These are phyloP conservation scores for Conus ventricosus DNA, from an alignment of 1,140 invertebrate genomes.

Conservation along the genomic window DNA sequence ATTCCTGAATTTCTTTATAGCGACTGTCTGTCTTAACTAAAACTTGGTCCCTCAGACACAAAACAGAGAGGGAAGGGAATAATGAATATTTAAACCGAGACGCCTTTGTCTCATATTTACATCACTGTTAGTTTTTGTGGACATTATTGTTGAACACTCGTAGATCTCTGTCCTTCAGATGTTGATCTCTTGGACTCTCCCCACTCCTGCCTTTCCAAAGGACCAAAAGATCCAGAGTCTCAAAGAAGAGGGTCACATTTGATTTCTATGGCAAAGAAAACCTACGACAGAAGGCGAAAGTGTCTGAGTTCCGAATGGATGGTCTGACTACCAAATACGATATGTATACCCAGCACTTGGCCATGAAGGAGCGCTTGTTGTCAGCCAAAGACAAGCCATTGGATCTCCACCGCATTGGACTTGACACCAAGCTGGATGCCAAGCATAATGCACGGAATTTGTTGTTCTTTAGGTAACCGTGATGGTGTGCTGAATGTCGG, in stretches of 20 bases:
- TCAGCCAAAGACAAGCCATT: slow-evolving; percentile 58
- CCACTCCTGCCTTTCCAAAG: slow-evolving; percentile 63
- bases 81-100: too few species aligned
- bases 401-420: slow-evolving; percentile 53
- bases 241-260: slow-evolving; percentile 69
- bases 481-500: neutral
- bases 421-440: slow-evolving; percentile 27
- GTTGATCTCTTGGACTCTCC: slow-evolving; percentile 40
- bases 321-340: slow-evolving; percentile 43
- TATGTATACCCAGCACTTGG: slow-evolving; percentile 52
- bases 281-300: slow-evolving; percentile 51
- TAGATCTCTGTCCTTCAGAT: slow-evolving; percentile 36
- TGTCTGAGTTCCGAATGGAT: slow-evolving; percentile 38
- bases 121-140: too few species aligned
- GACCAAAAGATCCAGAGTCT: slow-evolving; percentile 59
- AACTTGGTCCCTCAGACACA: too few species aligned
- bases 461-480: slow-evolving; percentile 58
- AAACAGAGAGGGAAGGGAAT: too few species aligned
- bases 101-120: too few species aligned
- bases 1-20: too few species aligned
- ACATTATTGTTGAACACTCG: neutral
- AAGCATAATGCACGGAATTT: slow-evolving; percentile 53
- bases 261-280: slow-evolving; percentile 69
- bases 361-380: slow-evolving; percentile 62
- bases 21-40: too few species aligned